Evolutionary conservation across 2,113 vertebrate species (phyloP).

Genomic region (Myodes glareolus): DNA sequence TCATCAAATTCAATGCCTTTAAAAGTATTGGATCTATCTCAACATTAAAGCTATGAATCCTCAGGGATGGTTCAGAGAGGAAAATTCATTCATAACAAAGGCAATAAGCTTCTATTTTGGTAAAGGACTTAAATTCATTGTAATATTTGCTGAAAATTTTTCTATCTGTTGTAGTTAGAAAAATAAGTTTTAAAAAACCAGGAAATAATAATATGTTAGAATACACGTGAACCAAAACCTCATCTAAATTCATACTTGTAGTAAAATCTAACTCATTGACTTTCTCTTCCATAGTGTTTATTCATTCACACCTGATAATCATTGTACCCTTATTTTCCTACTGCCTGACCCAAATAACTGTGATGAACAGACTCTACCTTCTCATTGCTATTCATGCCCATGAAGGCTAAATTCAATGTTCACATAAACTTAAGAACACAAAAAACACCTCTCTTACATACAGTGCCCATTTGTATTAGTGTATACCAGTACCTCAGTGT

Average conservation of each 20-base stretch:
- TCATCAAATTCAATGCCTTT: background rate
- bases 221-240: background rate
- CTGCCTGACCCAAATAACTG: background rate
- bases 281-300: background rate
- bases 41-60: background rate
- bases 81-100: background rate
- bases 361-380: background rate
- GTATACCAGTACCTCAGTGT: background rate
- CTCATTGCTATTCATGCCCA: background rate
- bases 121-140: background rate
- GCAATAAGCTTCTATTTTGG: background rate
- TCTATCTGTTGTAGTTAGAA: background rate
- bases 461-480: background rate
- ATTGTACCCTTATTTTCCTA: background rate
- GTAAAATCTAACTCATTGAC: background rate
- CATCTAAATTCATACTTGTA: background rate
- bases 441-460: background rate
- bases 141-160: background rate
- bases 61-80: rapidly evolving
- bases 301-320: background rate
- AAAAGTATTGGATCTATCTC: rapidly evolving
- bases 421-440: background rate
- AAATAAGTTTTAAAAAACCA: background rate
- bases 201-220: background rate
- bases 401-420: background rate